phyloP scores from a whole-genome alignment of 2,113 vertebrate genomes.

The Platycercus adscitus region DNA sequence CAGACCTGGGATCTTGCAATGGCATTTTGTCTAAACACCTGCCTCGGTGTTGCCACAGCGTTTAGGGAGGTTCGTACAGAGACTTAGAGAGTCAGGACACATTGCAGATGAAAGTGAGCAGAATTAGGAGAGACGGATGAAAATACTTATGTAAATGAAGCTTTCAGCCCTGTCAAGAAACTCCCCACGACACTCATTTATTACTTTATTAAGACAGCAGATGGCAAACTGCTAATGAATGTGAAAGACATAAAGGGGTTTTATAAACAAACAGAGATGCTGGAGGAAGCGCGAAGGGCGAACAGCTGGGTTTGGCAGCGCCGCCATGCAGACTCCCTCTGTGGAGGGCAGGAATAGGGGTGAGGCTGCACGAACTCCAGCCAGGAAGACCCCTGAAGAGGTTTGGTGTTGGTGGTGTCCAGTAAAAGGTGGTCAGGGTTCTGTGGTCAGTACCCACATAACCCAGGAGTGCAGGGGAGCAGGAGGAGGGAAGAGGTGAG shows the following conservation, averaged over 20 bases:
- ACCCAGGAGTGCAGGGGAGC: background rate
- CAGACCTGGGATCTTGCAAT: background rate
- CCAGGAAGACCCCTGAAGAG: background rate
- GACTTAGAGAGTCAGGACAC: background rate
- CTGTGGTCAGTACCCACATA: background rate
- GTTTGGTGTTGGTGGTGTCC: background rate
- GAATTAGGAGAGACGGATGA: slow-evolving; percentile 6
- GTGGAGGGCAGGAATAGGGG: background rate
- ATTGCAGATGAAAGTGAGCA: slow-evolving; percentile 2
- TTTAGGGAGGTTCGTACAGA: background rate
- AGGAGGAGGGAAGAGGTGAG: background rate
- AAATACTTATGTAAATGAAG: slow-evolving; percentile 59
- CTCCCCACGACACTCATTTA: slow-evolving; percentile 47
- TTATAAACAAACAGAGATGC: slow-evolving; percentile 24
- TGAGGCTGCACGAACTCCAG: background rate
- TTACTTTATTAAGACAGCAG: slow-evolving; percentile 72
- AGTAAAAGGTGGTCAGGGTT: background rate
- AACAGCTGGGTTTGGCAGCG: background rate
- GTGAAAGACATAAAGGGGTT: slow-evolving; percentile 30
- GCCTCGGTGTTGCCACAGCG: rapidly evolving
- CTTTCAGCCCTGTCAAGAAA: slow-evolving; percentile 42
- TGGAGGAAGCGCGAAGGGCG: background rate
- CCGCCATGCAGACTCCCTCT: background rate
- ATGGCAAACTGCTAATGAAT: slow-evolving; percentile 72
- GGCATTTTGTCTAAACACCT: background rate